A percentile compares a stretch with the other conserved stretches of the same genome.
Conservation (phyloP, 1,140 invertebrate species). For the Medauroidea extradentata region DNA sequence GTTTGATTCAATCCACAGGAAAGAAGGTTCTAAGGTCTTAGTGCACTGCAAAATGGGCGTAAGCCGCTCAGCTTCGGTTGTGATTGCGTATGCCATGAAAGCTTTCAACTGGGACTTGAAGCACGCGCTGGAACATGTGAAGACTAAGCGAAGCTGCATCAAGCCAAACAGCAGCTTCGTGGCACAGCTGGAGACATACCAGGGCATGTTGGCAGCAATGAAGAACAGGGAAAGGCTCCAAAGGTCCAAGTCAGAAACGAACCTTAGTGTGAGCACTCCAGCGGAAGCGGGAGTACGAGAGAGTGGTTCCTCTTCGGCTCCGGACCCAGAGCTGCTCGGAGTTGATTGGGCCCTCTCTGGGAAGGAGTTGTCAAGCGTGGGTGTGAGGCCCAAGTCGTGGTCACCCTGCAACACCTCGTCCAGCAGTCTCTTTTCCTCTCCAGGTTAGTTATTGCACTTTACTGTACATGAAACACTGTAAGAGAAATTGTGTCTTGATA, state of each 20-base stretch:
- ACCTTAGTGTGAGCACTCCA: conserved; percentile 54
- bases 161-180: conserved; percentile 95
- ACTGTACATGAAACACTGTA: too few species aligned
- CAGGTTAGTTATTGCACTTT: conserved; percentile 31
- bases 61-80: conserved; percentile 95
- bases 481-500: too few species aligned
- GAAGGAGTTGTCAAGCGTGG: conserved; percentile 31
- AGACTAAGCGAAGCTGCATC: conserved; percentile 84
- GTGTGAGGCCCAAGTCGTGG: conserved; percentile 70
- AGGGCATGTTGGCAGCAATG: conserved; percentile 93
- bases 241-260: conserved; percentile 89
- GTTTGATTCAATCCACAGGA: conserved; percentile 46
- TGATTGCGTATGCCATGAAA: conserved; percentile 98
- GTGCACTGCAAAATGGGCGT: conserved; percentile 99
- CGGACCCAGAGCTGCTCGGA: neutral
- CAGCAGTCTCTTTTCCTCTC: conserved; percentile 16
- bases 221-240: conserved; percentile 90
- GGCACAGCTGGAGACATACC: conserved; percentile 90
- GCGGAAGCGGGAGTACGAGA: too few species aligned
- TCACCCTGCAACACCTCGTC: conserved; percentile 63
- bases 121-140: conserved; percentile 84
- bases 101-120: conserved; percentile 91
- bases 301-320: neutral
- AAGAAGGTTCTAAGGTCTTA: conserved; percentile 85
- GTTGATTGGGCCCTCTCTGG: conserved; percentile 15